phyloP scores from a whole-genome alignment of 2,888 invertebrate genomes.

The Hymenopus coronatus region DNA sequence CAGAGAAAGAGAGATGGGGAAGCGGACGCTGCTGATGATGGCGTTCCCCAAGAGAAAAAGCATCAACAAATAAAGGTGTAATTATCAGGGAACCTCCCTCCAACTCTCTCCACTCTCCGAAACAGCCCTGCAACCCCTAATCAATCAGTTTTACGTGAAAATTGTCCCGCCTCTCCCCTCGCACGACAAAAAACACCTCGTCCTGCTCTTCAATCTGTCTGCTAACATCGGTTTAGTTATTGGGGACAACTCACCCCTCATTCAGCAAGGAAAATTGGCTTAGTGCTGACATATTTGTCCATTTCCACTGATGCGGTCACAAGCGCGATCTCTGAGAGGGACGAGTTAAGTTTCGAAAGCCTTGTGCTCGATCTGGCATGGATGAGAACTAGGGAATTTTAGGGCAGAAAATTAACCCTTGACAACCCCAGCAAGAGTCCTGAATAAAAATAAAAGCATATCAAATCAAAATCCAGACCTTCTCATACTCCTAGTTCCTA shows the following conservation, averaged over 20 bases:
- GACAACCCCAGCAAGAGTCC: neutral
- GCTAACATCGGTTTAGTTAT: neutral
- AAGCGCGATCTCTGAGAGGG: neutral
- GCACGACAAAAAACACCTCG: neutral
- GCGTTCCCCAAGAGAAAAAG: constrained; percentile 1
- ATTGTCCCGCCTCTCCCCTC: neutral
- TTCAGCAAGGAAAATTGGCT: neutral
- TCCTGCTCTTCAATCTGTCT: neutral
- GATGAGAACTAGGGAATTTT: neutral
- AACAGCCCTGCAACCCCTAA: neutral
- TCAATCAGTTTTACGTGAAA: constrained; percentile 2
- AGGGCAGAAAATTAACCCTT: neutral
- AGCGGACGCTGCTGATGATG: neutral
- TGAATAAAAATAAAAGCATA: neutral
- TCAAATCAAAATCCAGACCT: neutral
- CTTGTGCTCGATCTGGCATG: neutral
- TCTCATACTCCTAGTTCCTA: neutral
- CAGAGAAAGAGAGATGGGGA: too few species aligned
- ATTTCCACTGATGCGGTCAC: neutral
- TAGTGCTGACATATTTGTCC: neutral
- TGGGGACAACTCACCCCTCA: neutral
- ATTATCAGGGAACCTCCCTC: neutral
- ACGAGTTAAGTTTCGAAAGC: neutral
- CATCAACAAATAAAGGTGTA: constrained; percentile 7
- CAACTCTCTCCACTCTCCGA: neutral